These are phyloP conservation scores for Gobio gobio DNA, from an alignment of 2,113 vertebrate species.

Conservation along the genomic window DNA sequence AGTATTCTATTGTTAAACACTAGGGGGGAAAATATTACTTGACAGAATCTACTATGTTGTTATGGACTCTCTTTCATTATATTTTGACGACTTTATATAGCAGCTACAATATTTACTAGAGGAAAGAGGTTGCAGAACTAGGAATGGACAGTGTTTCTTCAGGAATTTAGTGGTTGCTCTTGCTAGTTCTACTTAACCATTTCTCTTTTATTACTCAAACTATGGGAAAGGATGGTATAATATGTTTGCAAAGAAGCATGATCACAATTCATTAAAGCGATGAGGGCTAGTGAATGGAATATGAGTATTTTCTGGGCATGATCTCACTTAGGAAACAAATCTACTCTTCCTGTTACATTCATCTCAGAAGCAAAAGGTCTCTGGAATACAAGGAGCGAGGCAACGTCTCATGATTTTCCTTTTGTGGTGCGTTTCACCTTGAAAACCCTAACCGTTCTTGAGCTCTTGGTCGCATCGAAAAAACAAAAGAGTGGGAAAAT, in stretches of 20 bases:
- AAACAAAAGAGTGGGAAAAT: slow-evolving; percentile 17
- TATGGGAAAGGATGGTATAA: background rate
- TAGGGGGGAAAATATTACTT: background rate
- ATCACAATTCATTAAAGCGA: slow-evolving; percentile 6
- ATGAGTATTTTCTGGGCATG: background rate
- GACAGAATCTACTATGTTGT: background rate
- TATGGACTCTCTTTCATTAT: background rate
- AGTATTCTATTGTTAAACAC: slow-evolving; percentile 24
- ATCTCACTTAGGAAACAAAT: background rate
- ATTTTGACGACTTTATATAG: background rate
- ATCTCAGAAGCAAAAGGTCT: slow-evolving; percentile 28
- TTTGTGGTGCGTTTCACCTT: background rate
- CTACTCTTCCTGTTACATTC: background rate
- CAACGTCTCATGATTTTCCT: background rate
- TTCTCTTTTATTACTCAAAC: slow-evolving; percentile 4
- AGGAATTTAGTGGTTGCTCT: background rate
- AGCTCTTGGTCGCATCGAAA: slow-evolving; percentile 25
- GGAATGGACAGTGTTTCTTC: background rate
- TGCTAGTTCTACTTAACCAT: background rate
- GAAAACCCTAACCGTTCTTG: background rate
- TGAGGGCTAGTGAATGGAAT: slow-evolving; percentile 29
- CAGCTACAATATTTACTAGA: background rate
- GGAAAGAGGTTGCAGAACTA: background rate
- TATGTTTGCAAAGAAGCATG: background rate
- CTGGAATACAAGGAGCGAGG: slow-evolving; percentile 43